Evolutionary conservation across 2,113 vertebrate species (phyloP).

Genomic region (Platanista minor): DNA sequence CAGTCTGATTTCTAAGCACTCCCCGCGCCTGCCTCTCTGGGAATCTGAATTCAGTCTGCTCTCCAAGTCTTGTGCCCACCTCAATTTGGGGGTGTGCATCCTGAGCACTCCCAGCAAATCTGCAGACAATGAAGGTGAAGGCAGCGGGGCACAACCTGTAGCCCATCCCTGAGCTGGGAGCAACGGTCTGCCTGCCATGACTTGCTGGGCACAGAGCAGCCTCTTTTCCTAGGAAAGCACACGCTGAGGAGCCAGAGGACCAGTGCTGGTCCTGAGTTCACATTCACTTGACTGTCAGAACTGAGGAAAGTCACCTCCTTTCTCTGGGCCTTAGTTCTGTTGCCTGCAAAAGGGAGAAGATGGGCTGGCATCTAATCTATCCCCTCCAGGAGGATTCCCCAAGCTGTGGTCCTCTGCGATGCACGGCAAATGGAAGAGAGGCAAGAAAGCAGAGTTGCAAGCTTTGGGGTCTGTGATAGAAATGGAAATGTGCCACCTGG

Average conservation of each 20-base stretch:
- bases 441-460: too few relatives aligned
- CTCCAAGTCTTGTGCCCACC: not conserved
- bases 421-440: not conserved
- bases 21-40: not conserved
- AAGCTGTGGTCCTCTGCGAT: not conserved
- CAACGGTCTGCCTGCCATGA: not conserved
- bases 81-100: not conserved
- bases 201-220: not conserved
- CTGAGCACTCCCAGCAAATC: not conserved
- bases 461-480: not conserved
- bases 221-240: rapidly evolving
- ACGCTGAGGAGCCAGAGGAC: not conserved
- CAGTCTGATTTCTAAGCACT: not conserved
- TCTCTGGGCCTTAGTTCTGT: not conserved
- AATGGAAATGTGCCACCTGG: not conserved
- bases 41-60: not conserved
- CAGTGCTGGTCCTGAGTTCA: not conserved
- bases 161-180: not conserved
- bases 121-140: not conserved
- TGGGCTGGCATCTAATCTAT: too few relatives aligned
- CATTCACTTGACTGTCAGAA: not conserved
- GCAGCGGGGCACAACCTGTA: not conserved
- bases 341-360: not conserved
- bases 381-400: not conserved
- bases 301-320: not conserved